A percentile compares a stretch with the other conserved stretches of the same genome.
Conservation (phyloP, 1,140 invertebrate genomes). For the Pseudoatta argentina region DNA sequence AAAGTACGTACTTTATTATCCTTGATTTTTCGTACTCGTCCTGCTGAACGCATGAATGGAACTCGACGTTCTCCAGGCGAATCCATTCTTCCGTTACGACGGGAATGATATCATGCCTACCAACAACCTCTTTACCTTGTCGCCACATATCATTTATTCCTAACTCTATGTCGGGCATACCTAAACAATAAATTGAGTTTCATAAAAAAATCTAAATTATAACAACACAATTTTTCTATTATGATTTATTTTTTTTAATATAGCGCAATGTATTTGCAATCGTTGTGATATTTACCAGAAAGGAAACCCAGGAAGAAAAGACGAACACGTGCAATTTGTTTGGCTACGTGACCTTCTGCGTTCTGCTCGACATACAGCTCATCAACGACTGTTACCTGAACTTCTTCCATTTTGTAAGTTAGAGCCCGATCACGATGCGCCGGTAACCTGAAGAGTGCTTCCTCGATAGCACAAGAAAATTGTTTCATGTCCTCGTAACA, state of each 20-base stretch:
- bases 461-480: conserved; percentile 96
- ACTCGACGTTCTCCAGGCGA: conserved; percentile 96
- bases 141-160: conserved; percentile 98
- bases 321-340: conserved; percentile 97
- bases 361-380: conserved; percentile 98
- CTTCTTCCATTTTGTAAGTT: conserved; percentile 99
- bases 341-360: conserved; percentile 93
- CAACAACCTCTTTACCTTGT: conserved; percentile 99
- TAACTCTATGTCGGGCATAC: conserved; percentile 98
- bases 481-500: conserved; percentile 96
- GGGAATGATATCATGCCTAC: conserved; percentile 99
- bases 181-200: conserved; percentile 82
- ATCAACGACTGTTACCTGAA: conserved; percentile 98
- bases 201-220: neutral
- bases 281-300: conserved; percentile 86
- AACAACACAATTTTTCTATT: neutral
- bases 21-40: conserved; percentile 96
- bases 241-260: neutral
- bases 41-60: conserved; percentile 97
- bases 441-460: conserved; percentile 93
- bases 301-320: conserved; percentile 98
- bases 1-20: conserved; percentile 93
- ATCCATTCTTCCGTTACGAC: conserved; percentile 99
- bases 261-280: neutral
- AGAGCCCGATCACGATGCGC: conserved; percentile 96